Evolutionary conservation across 2,888 invertebrate species (phyloP), one percentile per base, ranked within the genome.

Genomic region (Phoenoteleia sp.): DNA sequence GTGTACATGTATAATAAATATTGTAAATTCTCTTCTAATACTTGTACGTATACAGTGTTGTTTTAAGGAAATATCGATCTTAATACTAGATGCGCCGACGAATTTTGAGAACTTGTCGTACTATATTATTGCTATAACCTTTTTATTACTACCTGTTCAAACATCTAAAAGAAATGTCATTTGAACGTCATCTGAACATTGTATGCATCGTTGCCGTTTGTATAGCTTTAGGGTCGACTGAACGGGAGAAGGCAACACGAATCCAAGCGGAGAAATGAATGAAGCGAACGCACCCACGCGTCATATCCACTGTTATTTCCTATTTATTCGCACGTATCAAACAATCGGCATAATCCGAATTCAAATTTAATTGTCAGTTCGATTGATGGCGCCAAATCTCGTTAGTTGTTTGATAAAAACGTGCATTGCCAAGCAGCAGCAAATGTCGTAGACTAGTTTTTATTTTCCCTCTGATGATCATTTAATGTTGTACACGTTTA

Each of bases 1-100:
- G 39, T 84, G 87, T 88, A 89, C 86, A 85, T 91, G 91, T 91
- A 91, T 86, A 89, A 90, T 90, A 90, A 91, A 89, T 89, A 91
- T 89, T 89, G 81, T 84, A 83, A 81, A 89, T 89, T 89, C 87
- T 88, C 88, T 88, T 89, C 88, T 82, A 87, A 87, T 89, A 88
- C 89, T 84, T 87, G 86, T 88, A 88, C 85, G 84, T 87, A 88
- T 87, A 87, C 85, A 87, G 74, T 84, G 87, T 88, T 90, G 87
- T 90, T 90, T 89, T 88, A 81, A 74, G 69, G 19, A 64, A 79
- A 86, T 86, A 81, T 86, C 80, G 60, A 88, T 86, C 81, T 87
- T 60, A 77, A 66, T 42, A 82, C 81, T 88, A 89, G 86, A 86
- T 64, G 84, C 84, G 87, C 87, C 87, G 86, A 87, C 87, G 80